Evolutionary conservation across 2,113 vertebrate species (phyloP).

Genomic region (Equus przewalskii): DNA sequence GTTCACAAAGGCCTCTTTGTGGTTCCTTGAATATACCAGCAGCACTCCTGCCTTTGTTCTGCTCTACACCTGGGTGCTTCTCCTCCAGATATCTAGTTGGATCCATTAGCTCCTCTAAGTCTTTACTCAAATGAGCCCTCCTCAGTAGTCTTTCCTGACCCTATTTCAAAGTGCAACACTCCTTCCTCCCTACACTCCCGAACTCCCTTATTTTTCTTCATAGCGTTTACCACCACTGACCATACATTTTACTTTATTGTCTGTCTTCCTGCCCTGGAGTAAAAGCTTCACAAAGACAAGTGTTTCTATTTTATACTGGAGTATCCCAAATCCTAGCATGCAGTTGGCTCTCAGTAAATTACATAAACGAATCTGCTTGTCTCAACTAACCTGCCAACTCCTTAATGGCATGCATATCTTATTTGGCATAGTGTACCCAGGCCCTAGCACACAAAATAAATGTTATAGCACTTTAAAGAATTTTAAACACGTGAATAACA

Average conservation of each 20-base stretch:
- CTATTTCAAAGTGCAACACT: neutral
- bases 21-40: neutral
- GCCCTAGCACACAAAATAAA: neutral
- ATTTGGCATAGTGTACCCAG: neutral
- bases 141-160: neutral
- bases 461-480: neutral
- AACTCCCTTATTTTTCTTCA: neutral
- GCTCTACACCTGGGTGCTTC: neutral
- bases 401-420: neutral
- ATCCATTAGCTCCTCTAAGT: neutral
- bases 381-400: neutral
- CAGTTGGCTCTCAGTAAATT: neutral
- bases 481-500: neutral
- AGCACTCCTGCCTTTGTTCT: neutral
- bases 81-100: neutral
- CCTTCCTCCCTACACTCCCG: neutral
- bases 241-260: neutral
- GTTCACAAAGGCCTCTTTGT: neutral
- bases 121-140: neutral
- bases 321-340: neutral
- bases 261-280: neutral
- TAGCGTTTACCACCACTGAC: neutral
- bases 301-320: neutral
- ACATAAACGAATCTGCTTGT: neutral
- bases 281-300: neutral